Conservation (phyloP, 1,140 invertebrate genomes). For the Leptoteleia sp. region DNA sequence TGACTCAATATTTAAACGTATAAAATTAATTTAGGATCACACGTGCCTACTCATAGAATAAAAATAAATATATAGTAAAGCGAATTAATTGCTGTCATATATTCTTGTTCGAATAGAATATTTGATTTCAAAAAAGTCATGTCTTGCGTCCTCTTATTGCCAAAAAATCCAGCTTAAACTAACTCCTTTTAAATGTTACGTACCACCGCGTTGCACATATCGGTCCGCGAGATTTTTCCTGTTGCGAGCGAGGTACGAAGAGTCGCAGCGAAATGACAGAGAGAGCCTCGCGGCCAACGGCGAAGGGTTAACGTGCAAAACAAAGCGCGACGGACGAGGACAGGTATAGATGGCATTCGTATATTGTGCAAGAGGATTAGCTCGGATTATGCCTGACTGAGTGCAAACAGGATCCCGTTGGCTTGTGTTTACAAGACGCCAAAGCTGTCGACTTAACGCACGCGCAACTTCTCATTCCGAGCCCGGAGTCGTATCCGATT, state of each 20-base stretch:
- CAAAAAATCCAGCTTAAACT: constrained; percentile 5
- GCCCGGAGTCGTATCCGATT: constrained; percentile 65
- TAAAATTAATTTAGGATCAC: too few species aligned
- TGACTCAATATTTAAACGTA: too few species aligned
- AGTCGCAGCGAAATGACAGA: constrained; percentile 8
- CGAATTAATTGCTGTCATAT: too few species aligned
- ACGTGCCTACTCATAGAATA: too few species aligned
- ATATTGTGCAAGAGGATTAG: constrained; percentile 81
- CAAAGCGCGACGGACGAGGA: constrained; percentile 30
- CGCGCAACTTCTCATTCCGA: constrained; percentile 55
- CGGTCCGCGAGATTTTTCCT: constrained; percentile 35
- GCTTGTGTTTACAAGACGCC: constrained; percentile 80
- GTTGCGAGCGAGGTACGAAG: constrained; percentile 10
- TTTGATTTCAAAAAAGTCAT: too few species aligned
- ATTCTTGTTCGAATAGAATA: too few species aligned
- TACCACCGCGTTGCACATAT: constrained; percentile 21
- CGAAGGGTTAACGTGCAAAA: constrained; percentile 40
- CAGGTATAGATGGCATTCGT: constrained; percentile 68
- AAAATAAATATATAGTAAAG: too few species aligned
- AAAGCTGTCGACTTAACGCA: constrained; percentile 78
- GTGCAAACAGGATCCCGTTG: constrained; percentile 79
- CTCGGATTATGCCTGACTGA: constrained; percentile 80
- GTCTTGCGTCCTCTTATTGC: too few species aligned
- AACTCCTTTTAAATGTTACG: constrained; percentile 2
- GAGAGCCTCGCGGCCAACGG: not conserved